Evolutionary conservation across 2,113 vertebrate genomes (phyloP), one percentile per base, ranked within the genome.

Genomic region (Ciconia maguari): DNA sequence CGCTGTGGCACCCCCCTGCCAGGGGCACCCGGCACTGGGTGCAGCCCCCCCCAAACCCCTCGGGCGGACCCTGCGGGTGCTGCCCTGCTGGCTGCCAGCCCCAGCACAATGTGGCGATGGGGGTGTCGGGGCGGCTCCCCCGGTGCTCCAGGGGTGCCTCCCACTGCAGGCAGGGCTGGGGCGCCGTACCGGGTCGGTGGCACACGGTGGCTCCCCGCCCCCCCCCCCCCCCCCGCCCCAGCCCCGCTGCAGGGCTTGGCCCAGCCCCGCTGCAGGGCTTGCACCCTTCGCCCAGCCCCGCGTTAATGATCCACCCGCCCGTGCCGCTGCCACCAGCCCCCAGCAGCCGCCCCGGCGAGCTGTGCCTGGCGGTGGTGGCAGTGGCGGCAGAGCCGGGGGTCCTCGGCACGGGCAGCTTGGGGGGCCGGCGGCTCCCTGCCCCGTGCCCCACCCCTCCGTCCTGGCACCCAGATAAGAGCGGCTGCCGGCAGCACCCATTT

Each of bases 241-340:
- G 57, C 66, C 36, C 7, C 22, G 1, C 7, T 0, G 11, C 36
- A 1, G 71, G 18, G 32, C 41, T 48, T 66, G 29, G 48, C 86
- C 80, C 75, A 1, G 87, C 85, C 71, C 74, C n/a, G 0, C 1
- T n/a, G n/a, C n/a, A n/a, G n/a, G n/a, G n/a, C n/a, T n/a, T n/a
- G n/a, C 89, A 57, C 76, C 90, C 77, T 82, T 66, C 32, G 48
- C 86, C 80, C 75, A 1, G 87, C 85, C 71, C 74, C n/a, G 0
- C 1, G 79, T 96, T 95, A 97, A 96, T 96, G 48, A 97, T 97
- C 87, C 75, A 84, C 96, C 69, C 4, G 4, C 26, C 57, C 3
- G 4, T 2, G 15, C 57, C 3, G 3, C 79, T 6, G 61, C 21
- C 6, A 13, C 44, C 36, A 19, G 74, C 64, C 71, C 80, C n/a